phyloP scores from a whole-genome alignment of 2,888 invertebrate species.

The Cephus sareptanus region DNA sequence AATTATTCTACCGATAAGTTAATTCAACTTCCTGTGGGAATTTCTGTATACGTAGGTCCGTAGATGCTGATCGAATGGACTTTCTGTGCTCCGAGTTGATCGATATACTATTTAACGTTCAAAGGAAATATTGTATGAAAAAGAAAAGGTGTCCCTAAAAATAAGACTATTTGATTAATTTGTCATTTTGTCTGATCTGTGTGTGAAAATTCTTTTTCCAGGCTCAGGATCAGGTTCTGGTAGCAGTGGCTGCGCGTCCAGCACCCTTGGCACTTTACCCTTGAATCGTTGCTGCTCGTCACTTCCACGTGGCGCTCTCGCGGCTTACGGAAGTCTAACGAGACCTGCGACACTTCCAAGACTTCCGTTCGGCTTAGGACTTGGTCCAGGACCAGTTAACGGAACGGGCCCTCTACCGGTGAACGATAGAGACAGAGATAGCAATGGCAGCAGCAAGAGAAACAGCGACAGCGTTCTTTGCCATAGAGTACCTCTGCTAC shows the following conservation, averaged over 20 bases:
- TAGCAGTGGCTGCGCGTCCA: constrained; percentile 63
- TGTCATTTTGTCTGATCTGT: too few species aligned
- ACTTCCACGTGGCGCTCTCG: constrained; percentile 66
- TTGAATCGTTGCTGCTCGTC: constrained; percentile 66
- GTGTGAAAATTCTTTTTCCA: constrained; percentile 19
- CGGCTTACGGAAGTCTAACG: constrained; percentile 66
- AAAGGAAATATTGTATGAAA: too few species aligned
- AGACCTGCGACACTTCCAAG: constrained; percentile 67
- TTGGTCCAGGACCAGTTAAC: constrained; percentile 52
- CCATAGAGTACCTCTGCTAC: constrained; percentile 65
- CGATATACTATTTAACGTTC: too few species aligned
- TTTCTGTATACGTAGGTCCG: too few species aligned
- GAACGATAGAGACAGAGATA: constrained; percentile 51
- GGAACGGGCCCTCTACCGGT: constrained; percentile 47
- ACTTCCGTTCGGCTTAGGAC: constrained; percentile 66
- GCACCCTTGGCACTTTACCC: constrained; percentile 57
- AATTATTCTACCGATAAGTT: too few species aligned
- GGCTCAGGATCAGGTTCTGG: constrained; percentile 66
- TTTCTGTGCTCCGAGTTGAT: too few species aligned
- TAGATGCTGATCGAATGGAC: too few species aligned
- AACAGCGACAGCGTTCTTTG: constrained; percentile 70
- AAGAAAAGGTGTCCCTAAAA: too few species aligned
- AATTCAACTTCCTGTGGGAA: too few species aligned
- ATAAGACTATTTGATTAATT: too few species aligned
- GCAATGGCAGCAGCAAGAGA: constrained; percentile 65